phyloP scores from a whole-genome alignment of 2,888 invertebrate species.

The Zaprionus lineosus region DNA sequence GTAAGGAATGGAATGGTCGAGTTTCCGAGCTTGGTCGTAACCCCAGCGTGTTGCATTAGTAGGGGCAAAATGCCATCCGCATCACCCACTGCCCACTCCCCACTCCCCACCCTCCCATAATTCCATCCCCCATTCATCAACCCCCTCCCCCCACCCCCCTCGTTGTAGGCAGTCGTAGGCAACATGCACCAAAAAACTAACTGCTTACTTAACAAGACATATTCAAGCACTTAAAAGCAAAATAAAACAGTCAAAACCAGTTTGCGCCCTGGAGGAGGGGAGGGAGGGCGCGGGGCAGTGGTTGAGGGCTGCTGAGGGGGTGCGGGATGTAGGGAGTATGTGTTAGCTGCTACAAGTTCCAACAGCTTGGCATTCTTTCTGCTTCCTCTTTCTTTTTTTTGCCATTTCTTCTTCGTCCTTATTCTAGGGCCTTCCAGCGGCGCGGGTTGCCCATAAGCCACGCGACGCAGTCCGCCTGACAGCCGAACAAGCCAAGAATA shows the following conservation, averaged over 20 bases:
- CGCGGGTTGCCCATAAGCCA: constrained; percentile 34
- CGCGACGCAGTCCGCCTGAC: constrained; percentile 47
- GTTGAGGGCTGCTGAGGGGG: background rate
- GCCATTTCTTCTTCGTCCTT: background rate
- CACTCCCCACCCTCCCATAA: too few species aligned
- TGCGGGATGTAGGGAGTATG: background rate
- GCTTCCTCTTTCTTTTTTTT: constrained; percentile 1
- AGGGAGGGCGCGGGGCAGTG: background rate
- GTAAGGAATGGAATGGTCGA: constrained; percentile 3
- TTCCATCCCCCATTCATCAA: too few species aligned
- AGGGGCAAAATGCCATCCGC: too few species aligned
- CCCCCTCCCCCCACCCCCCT: too few species aligned
- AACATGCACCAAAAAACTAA: constrained; percentile 71
- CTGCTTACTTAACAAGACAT: constrained; percentile 76
- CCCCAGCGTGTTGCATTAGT: too few species aligned
- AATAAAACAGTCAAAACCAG: constrained; percentile 55
- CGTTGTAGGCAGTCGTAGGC: too few species aligned
- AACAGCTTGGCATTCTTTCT: constrained; percentile 29
- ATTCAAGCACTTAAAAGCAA: constrained; percentile 78
- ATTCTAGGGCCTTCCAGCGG: background rate
- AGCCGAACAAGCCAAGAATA: constrained; percentile 13
- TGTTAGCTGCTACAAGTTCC: constrained; percentile 41
- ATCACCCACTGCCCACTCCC: too few species aligned
- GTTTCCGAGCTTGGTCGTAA: too few species aligned
- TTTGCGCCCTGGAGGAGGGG: background rate